Conservation (phyloP, 2,797 vertebrate genomes). For the Eulemur mongoz region DNA sequence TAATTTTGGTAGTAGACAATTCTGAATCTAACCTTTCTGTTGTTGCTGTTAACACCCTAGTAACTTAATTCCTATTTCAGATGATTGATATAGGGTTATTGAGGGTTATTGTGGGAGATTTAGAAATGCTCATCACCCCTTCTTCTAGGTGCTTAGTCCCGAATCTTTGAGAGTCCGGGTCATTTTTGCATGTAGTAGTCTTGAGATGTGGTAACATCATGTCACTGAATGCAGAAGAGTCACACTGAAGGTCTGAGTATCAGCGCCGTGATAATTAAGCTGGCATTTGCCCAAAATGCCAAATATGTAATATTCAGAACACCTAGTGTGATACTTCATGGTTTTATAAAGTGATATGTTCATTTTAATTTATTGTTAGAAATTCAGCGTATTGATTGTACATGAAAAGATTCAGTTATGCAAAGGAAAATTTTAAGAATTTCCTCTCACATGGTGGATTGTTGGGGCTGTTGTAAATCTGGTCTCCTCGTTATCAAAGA, state of each 20-base stretch:
- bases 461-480: not conserved
- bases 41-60: not conserved
- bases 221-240: not conserved
- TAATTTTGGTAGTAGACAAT: conserved; percentile 30
- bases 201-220: not conserved
- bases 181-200: not conserved
- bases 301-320: not conserved
- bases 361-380: conserved; percentile 51
- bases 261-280: not conserved
- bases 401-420: conserved; percentile 1
- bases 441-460: not conserved
- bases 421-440: conserved; percentile 14
- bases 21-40: not conserved
- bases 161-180: not conserved
- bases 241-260: not conserved
- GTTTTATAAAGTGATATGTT: conserved; percentile 34
- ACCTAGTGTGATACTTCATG: not conserved
- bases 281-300: not conserved
- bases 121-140: not conserved
- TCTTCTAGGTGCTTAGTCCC: not conserved
- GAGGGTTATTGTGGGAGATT: not conserved
- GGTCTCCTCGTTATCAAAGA: not conserved
- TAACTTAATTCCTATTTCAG: not conserved
- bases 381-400: conserved; percentile 18
- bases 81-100: not conserved